Percentiles rank a stretch among this genome's conserved stretches.
Conservation (phyloP, 2,888 invertebrate genomes). For the Lepetodrilus schrolli region DNA sequence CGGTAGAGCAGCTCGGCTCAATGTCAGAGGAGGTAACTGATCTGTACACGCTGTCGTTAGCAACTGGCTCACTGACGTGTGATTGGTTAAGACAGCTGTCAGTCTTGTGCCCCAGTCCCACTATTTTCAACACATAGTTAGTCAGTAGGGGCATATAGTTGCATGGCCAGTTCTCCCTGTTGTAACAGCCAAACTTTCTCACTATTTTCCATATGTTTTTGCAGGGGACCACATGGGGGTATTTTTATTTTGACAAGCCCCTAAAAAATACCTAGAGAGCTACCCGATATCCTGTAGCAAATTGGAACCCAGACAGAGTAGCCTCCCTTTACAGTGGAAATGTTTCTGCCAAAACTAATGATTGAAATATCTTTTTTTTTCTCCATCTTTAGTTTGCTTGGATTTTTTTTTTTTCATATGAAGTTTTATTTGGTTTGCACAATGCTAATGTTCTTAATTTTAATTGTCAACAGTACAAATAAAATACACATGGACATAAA, state of each 20-base stretch:
- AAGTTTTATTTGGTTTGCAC: no score
- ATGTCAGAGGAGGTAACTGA: neutral
- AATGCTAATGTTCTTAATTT: no score
- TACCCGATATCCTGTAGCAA: neutral
- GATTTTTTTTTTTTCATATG: no score
- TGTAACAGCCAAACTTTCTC: neutral
- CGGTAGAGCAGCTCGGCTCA: no score
- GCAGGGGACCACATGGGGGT: neutral
- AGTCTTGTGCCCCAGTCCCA: neutral
- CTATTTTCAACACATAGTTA: neutral
- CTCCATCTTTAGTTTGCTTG: no score
- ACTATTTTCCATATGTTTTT: neutral
- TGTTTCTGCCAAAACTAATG: neutral
- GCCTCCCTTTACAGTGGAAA: neutral
- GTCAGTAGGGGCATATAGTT: neutral
- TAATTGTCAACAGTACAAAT: no score
- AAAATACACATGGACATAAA: no score
- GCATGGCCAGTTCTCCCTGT: no score
- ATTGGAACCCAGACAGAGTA: neutral
- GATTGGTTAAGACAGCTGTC: constrained; percentile 30
- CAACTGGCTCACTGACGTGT: neutral
- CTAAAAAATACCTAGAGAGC: neutral
- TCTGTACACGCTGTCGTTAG: neutral
- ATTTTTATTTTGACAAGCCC: neutral
- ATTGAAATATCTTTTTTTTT: no score